phyloP scores from a whole-genome alignment of 2,888 invertebrate species.

The Trissolcus japonicus region DNA sequence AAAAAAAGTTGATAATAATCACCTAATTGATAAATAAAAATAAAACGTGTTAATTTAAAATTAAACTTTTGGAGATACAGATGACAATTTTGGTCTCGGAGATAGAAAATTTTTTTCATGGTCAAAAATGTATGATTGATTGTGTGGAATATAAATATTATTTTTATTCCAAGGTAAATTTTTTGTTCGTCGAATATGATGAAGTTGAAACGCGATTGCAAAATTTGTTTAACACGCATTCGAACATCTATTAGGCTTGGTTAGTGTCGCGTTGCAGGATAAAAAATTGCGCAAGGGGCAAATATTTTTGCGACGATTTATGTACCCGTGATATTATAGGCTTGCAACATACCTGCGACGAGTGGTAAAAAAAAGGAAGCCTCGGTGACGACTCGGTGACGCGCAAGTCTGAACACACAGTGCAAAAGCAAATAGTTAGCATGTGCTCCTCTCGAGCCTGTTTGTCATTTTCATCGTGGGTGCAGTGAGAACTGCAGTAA shows the following conservation, averaged over 20 bases:
- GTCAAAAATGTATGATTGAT: too few relatives aligned
- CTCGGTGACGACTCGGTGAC: constrained; percentile 29
- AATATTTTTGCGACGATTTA: constrained; percentile 39
- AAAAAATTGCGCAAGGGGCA: constrained; percentile 34
- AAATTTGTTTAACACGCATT: background rate
- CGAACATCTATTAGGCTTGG: too few relatives aligned
- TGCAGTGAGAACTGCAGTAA: background rate
- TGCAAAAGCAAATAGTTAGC: constrained; percentile 18
- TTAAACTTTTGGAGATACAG: too few relatives aligned
- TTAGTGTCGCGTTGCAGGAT: background rate
- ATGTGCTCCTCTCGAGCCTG: background rate
- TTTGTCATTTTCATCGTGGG: too few relatives aligned
- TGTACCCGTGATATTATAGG: constrained; percentile 25
- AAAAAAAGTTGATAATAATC: background rate
- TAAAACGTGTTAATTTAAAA: too few relatives aligned
- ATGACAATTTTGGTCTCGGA: too few relatives aligned
- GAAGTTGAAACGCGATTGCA: background rate
- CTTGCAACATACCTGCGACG: constrained; percentile 23
- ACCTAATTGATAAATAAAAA: too few relatives aligned
- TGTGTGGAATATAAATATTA: too few relatives aligned
- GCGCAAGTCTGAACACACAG: constrained; percentile 23
- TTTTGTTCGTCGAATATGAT: background rate
- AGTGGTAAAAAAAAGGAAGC: constrained; percentile 19
- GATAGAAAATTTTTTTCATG: too few relatives aligned
- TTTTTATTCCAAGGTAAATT: too few relatives aligned